A percentile compares a stretch with the other conserved stretches of the same genome.
These are phyloP conservation scores for Agapostemon virescens DNA, from an alignment of 2,888 invertebrate genomes.

Conservation along the genomic window DNA sequence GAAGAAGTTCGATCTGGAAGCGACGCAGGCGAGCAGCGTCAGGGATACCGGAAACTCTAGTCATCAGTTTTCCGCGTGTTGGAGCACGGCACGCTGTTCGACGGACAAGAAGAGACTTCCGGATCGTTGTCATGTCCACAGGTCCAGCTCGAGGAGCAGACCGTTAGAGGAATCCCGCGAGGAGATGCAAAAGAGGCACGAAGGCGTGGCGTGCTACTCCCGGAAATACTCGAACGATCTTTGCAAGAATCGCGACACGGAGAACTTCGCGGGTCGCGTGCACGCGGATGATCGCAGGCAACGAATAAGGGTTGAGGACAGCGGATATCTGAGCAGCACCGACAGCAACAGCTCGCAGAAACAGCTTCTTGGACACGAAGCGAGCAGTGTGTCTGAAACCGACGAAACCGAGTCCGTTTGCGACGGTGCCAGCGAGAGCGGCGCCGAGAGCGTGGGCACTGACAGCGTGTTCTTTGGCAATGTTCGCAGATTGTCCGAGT, in stretches of 20 bases:
- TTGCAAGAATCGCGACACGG: conserved; percentile 35
- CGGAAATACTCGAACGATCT: conserved; percentile 28
- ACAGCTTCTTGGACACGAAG: conserved; percentile 71
- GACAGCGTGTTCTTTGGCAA: conserved; percentile 93
- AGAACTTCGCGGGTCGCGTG: conserved; percentile 15
- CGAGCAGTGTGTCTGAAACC: conserved; percentile 86
- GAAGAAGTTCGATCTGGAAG: background rate
- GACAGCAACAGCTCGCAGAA: conserved; percentile 84
- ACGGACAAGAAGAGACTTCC: conserved; percentile 17
- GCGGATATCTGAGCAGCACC: conserved; percentile 92
- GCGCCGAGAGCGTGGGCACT: conserved; percentile 92
- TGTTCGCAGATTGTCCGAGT: conserved; percentile 82
- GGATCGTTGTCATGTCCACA: background rate
- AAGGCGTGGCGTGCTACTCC: background rate
- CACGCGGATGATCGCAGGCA: conserved; percentile 17
- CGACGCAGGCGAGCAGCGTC: background rate
- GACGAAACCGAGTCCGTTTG: conserved; percentile 91
- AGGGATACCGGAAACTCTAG: background rate
- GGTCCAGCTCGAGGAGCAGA: background rate
- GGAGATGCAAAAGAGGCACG: conserved; percentile 15
- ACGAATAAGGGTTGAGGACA: conserved; percentile 82
- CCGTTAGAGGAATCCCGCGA: background rate
- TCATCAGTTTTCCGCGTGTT: conserved; percentile 6
- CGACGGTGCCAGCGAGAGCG: conserved; percentile 92
- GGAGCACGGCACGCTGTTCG: conserved; percentile 7